These are phyloP conservation scores for human (Homo sapiens) DNA, from an alignment of 2,113 vertebrate genomes.

Conservation along the genomic window GRCh38 chr22:33933001-33933500, in stretches of 20 bases:
- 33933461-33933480: neutral
- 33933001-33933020: neutral
- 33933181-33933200: neutral
- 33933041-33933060: neutral
- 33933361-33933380: neutral
- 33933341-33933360: neutral
- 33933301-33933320: neutral
- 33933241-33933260: neutral
- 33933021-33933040: neutral
- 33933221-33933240: neutral
- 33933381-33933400: neutral
- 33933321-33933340: neutral
- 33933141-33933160: fast-evolving
- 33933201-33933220: neutral
- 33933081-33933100: neutral
- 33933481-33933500: neutral
- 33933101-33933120: neutral
- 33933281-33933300: neutral
- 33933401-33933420: neutral
- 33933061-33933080: neutral
- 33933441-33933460: neutral
- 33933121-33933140: neutral
- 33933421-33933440: neutral
- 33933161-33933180: neutral
- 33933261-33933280: neutral